Evolutionary conservation across 2,888 invertebrate species (phyloP), one percentile per base, ranked within the genome.

Genomic region (Lasioglossum villosulum): DNA sequence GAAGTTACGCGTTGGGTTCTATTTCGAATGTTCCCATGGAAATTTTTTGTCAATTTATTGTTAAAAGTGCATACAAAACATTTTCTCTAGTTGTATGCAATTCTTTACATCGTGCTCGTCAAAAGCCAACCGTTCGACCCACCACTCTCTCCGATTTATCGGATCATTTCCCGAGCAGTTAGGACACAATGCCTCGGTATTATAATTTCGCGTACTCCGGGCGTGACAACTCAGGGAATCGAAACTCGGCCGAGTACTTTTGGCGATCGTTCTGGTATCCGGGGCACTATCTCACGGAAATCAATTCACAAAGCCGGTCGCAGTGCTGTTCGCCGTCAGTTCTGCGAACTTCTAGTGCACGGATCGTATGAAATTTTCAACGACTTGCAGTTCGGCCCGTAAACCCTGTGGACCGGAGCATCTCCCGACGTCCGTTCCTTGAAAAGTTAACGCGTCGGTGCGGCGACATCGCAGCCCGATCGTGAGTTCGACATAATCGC

Each of bases 401-500:
- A 71, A 71, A 39, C 39, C 30, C 27, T 16, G 8, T 30, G 27
- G 19, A 48, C n/a, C 27, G 8, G 6, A 19, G n/a, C 10, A 42
- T 27, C 52, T n/a, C n/a, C 30, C 23, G 19, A 45, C 39, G 72
- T 19, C 16, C 19, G 19, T n/a, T 23, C 37, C 45, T 56, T 63
- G 39, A 27, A 42, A 78, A 72, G 68, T 59, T 59, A 63, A 59
- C 73, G 16, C n/a, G 45, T n/a, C 70, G 23, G 14, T 30, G 66
- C 37, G 14, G 23, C 52, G 16, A 16, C 80, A 42, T 6, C n/a
- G n/a, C 8, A 27, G 39, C 4, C 16, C 59, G 34, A 48, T 48
- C 48, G 72, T 23, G 77, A 84, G 78, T 81, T 74, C 63, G 72
- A 59, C 37, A 48, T 79, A 85, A 84, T 82, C 76, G 74, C 75